These are phyloP conservation scores for Ariolimax columbianus DNA, from an alignment of 2,888 invertebrate genomes.

Conservation along the genomic window DNA sequence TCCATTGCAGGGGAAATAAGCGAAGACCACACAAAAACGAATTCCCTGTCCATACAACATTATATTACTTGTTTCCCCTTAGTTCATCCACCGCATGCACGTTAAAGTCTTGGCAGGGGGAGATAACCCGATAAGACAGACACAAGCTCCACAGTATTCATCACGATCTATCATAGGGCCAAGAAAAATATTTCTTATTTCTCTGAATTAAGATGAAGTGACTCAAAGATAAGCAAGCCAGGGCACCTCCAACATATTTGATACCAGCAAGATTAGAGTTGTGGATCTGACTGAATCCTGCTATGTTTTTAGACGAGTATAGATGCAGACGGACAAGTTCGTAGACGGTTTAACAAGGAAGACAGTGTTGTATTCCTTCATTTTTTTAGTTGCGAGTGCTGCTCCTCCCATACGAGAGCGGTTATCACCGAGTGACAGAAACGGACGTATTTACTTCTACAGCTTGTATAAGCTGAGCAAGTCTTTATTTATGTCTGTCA, in stretches of 20 bases:
- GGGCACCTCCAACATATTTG: slow-evolving; percentile 14
- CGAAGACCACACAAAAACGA: not conserved
- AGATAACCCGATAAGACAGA: slow-evolving; percentile 25
- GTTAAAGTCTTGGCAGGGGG: slow-evolving; percentile 12
- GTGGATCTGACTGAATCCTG: not conserved
- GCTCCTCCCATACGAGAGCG: not conserved
- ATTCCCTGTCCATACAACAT: not conserved
- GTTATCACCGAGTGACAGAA: not conserved
- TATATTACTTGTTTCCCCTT: slow-evolving; percentile 36
- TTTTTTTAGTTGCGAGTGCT: not conserved
- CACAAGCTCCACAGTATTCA: slow-evolving; percentile 31
- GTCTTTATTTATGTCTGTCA: not conserved
- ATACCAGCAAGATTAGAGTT: not conserved
- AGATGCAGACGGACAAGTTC: not conserved
- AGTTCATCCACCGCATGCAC: not conserved
- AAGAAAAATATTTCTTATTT: slow-evolving; percentile 36
- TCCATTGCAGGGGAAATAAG: not conserved
- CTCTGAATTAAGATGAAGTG: slow-evolving; percentile 39
- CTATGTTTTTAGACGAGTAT: not conserved
- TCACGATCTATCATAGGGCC: not conserved
- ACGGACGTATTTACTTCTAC: not conserved
- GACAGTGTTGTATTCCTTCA: not conserved
- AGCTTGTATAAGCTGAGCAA: slow-evolving; percentile 7
- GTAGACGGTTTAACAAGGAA: slow-evolving; percentile 22
- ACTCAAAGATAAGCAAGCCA: slow-evolving; percentile 16